phyloP scores from a whole-genome alignment of 92 coral and sea anemone species.

The Heteractis magnifica region DNA sequence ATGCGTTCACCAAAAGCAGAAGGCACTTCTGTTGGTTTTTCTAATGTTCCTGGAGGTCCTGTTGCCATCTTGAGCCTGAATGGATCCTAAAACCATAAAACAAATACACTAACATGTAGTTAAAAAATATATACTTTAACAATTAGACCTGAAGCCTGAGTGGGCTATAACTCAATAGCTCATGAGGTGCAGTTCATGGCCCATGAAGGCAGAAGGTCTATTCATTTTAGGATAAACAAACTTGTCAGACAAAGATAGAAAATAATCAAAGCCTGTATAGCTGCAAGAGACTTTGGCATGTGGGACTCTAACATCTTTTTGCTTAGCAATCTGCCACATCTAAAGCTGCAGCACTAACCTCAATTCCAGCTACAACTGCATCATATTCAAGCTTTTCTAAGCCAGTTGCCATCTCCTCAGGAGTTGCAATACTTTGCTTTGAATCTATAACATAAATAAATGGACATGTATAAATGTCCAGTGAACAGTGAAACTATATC shows the following conservation, averaged over 20 bases:
- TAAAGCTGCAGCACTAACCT: conserved; percentile 39
- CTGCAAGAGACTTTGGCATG: no score
- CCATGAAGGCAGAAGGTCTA: no score
- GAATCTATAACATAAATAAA: background rate
- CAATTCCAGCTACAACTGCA: conserved; percentile 74
- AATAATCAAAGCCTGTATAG: no score
- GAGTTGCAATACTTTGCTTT: conserved; percentile 67
- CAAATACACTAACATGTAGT: background rate
- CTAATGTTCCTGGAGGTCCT: conserved; percentile 92
- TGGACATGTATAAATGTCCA: background rate
- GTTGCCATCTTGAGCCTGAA: conserved; percentile 75
- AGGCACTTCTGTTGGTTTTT: conserved; percentile 79
- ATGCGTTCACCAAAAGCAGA: conserved; percentile 84
- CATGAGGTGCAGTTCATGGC: no score
- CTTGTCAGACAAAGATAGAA: no score
- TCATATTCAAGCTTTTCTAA: conserved; percentile 88
- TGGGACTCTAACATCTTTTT: no score
- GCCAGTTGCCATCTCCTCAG: conserved; percentile 95
- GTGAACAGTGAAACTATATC: no score
- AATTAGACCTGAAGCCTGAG: background rate
- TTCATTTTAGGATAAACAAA: no score
- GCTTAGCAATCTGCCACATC: background rate
- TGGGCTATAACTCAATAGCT: no score
- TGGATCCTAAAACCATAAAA: conserved; percentile 67
- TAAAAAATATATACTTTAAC: background rate